These are phyloP conservation scores for Chunga burmeisteri DNA, from an alignment of 2,113 vertebrate genomes.

Conservation along the genomic window DNA sequence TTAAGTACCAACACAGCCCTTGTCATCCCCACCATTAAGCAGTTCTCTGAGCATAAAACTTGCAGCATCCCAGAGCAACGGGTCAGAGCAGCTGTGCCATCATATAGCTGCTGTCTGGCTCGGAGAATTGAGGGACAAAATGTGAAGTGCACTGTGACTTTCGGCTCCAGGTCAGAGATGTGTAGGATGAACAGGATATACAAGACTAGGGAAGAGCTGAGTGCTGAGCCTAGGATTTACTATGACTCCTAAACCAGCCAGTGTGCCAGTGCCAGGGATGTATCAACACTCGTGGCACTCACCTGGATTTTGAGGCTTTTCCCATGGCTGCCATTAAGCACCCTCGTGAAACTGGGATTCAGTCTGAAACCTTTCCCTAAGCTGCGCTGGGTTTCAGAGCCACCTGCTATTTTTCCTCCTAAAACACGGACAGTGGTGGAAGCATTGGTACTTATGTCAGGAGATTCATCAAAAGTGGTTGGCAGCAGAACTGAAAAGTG, in stretches of 20 bases:
- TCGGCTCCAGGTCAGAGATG: background rate
- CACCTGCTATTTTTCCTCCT: background rate
- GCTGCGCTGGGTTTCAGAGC: background rate
- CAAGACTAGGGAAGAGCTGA: background rate
- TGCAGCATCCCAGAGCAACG: background rate
- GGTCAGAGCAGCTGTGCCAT: background rate
- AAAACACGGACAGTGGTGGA: background rate
- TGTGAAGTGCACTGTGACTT: background rate
- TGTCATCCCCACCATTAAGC: background rate
- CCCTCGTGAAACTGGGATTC: background rate
- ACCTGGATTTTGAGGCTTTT: background rate
- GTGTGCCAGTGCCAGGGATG: background rate
- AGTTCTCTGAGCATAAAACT: background rate
- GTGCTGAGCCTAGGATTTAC: background rate
- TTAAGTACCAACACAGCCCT: background rate
- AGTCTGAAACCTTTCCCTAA: background rate
- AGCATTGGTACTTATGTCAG: background rate
- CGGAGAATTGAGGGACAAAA: background rate
- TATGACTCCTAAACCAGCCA: background rate
- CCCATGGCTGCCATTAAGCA: background rate
- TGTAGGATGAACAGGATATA: background rate
- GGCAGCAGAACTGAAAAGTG: background rate
- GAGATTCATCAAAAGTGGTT: background rate
- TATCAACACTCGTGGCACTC: background rate
- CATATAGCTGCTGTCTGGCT: background rate